phyloP scores from a whole-genome alignment of 2,888 invertebrate genomes.

The Odontomyia ornata region DNA sequence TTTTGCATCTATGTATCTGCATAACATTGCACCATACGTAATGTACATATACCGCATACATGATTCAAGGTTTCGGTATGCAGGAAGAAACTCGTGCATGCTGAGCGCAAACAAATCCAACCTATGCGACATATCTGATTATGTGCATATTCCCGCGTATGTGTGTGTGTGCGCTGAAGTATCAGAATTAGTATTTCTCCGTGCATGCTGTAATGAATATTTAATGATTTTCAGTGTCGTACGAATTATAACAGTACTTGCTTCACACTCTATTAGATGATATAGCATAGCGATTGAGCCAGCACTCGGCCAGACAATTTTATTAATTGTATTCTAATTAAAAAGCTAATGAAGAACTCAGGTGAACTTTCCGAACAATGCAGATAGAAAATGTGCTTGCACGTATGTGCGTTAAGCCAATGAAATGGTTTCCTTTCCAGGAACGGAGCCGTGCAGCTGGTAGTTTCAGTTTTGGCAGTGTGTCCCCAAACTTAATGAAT shows the following conservation, averaged over 20 bases:
- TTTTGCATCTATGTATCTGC: not conserved
- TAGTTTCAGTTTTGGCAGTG: not conserved
- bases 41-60: constrained; percentile 41
- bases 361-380: constrained; percentile 2
- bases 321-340: constrained; percentile 41
- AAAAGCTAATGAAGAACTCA: not conserved
- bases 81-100: constrained; percentile 59
- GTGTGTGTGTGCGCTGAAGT: not conserved
- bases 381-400: not conserved
- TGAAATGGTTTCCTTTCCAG: not conserved
- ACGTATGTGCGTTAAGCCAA: not conserved
- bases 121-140: not conserved
- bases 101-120: not conserved
- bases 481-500: not conserved
- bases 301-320: not conserved
- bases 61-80: constrained; percentile 65
- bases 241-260: constrained; percentile 31
- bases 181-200: constrained; percentile 18
- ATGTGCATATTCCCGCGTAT: not conserved
- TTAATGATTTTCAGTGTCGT: constrained; percentile 35
- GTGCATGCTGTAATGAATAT: constrained; percentile 24
- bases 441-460: not conserved
- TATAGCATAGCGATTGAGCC: not conserved
- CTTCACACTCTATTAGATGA: not conserved
- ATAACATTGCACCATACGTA: constrained; percentile 24